Conservation (phyloP, 2,113 vertebrate species). For the Caretta caretta region DNA sequence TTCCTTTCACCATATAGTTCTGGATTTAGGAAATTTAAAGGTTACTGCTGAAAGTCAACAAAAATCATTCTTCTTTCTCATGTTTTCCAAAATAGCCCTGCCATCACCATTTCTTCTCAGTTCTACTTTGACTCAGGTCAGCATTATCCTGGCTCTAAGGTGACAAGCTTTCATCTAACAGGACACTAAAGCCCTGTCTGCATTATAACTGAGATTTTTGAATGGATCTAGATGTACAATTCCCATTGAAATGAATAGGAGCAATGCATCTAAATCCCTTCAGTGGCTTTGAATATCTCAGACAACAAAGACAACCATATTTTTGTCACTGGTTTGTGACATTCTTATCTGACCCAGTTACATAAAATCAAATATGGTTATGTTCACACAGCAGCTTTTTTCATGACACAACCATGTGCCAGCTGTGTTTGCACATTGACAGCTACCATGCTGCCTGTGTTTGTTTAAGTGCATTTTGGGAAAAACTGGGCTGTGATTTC, state of each 20-base stretch:
- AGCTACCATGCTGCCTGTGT: neutral
- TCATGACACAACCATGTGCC: neutral
- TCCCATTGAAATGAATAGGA: conserved; percentile 7
- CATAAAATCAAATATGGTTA: conserved; percentile 6
- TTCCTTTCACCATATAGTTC: neutral
- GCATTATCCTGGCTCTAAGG: conserved; percentile 43
- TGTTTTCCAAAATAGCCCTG: conserved; percentile 24
- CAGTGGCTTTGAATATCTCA: conserved; percentile 1
- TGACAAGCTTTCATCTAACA: conserved; percentile 39
- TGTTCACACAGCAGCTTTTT: conserved; percentile 33
- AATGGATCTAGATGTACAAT: conserved; percentile 47
- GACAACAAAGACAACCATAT: neutral
- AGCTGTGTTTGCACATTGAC: neutral
- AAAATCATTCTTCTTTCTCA: neutral
- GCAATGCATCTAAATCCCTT: conserved; percentile 2
- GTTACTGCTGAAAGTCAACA: neutral
- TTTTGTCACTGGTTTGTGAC: conserved; percentile 14
- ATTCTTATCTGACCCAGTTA: conserved; percentile 45
- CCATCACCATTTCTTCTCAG: conserved; percentile 62
- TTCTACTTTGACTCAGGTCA: conserved; percentile 52
- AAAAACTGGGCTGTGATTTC: neutral
- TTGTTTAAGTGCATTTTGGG: neutral
- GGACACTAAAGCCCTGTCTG: conserved; percentile 40
- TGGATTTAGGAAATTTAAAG: neutral
- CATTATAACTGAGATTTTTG: conserved; percentile 19